Conservation (phyloP, 2,113 vertebrate species). For the Rhabdomys dilectus region DNA sequence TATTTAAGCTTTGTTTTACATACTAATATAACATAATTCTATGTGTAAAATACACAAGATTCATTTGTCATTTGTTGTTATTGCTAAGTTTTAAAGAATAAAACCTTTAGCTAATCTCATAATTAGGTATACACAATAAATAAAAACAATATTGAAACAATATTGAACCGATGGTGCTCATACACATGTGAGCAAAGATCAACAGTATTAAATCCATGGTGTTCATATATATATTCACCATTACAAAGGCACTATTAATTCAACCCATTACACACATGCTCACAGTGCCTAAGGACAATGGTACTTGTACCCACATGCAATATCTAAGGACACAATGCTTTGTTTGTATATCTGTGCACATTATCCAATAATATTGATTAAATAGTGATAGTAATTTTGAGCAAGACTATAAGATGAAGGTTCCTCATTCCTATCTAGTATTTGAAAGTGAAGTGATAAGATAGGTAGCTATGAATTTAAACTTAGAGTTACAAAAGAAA, state of each 20-base stretch:
- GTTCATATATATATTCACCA: neutral
- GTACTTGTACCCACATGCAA: neutral
- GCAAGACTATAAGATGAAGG: too few relatives aligned
- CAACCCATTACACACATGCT: too few relatives aligned
- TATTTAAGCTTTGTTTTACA: neutral
- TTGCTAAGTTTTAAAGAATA: neutral
- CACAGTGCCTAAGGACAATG: neutral
- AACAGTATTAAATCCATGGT: neutral
- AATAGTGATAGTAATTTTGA: too few relatives aligned
- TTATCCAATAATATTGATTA: neutral
- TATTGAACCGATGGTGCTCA: neutral
- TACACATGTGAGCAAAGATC: neutral
- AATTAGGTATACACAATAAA: neutral
- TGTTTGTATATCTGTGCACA: neutral
- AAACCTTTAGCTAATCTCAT: neutral
- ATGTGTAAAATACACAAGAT: neutral
- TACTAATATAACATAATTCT: neutral
- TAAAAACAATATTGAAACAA: neutral
- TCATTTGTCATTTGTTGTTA: neutral
- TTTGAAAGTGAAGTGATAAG: neutral
- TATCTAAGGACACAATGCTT: rapidly evolving
- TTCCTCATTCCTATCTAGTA: neutral
- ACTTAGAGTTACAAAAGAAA: neutral
- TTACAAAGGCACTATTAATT: neutral
- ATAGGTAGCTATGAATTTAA: neutral